phyloP scores from a whole-genome alignment of 2,113 vertebrate genomes.

The Leiothrix lutea region DNA sequence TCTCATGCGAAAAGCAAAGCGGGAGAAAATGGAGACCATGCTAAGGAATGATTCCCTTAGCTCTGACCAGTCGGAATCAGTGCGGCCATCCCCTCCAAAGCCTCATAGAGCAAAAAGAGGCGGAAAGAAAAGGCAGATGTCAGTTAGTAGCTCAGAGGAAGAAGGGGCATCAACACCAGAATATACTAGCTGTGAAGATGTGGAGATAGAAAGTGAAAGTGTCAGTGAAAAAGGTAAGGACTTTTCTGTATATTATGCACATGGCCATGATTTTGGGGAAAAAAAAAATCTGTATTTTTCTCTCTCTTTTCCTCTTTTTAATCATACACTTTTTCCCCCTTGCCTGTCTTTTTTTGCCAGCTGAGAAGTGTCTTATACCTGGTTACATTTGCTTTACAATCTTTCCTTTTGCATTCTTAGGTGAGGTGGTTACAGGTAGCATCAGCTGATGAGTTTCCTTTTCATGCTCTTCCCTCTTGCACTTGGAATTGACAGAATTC shows the following conservation, averaged over 20 bases:
- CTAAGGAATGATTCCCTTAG: constrained; percentile 96
- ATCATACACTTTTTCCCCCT: background rate
- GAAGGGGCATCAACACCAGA: constrained; percentile 98
- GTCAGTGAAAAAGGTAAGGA: constrained; percentile 96
- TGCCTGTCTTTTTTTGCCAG: background rate
- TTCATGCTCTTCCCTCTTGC: background rate
- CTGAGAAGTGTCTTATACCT: background rate
- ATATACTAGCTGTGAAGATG: constrained; percentile 99
- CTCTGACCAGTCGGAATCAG: constrained; percentile 95
- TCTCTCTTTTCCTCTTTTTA: constrained; percentile 25
- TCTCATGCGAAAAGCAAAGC: constrained; percentile 82
- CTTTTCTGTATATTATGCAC: constrained; percentile 46
- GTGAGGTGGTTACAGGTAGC: background rate
- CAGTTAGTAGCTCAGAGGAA: constrained; percentile 99
- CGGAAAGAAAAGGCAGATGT: constrained; percentile 95
- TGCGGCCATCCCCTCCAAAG: constrained; percentile 92
- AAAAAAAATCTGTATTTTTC: constrained; percentile 16
- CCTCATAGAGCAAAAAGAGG: constrained; percentile 90
- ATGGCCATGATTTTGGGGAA: constrained; percentile 36
- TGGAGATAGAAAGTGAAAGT: constrained; percentile 95
- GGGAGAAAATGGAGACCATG: constrained; percentile 90
- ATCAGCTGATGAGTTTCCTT: background rate
- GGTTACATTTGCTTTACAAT: constrained; percentile 16
- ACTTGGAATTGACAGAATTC: background rate
- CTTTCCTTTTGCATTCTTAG: constrained; percentile 16